Evolutionary conservation across 2,888 invertebrate species (phyloP), one percentile per base, ranked within the genome.

Genomic region (Drosophila neotestacea): DNA sequence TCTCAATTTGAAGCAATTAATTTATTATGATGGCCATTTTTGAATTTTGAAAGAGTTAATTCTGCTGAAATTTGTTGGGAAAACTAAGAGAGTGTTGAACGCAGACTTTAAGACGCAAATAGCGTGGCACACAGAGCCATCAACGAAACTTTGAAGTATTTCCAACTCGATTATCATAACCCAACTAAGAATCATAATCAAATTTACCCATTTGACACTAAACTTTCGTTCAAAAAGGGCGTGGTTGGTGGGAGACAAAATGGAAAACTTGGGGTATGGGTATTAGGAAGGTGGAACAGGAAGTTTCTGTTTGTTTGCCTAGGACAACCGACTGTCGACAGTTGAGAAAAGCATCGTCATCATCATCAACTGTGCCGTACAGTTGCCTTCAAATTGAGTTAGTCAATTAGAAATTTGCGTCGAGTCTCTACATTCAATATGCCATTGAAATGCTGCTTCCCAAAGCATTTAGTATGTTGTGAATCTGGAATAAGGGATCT

Each of bases 111-210:
- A 60, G 52, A 47, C 54, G 28, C 58, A 56, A 69, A 64, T 60
- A 42, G 13, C 51, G 41, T 16, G 32, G 63, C 61, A 41, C 48
- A 41, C 46, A 59, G 46, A 56, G 61, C 59, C 71, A 75, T 66
- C 71, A 72, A 51, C 62, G 61, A 70, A 79, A 85, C 77, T 85
- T 85, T 77, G 84, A 86, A 86, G 86, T 86, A 82, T 84, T 88
- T 86, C 68, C 78, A 86, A 86, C 88, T 88, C 85, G 82, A 86
- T 88, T 86, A 88, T 70, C 84, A 81, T 85, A 86, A 85, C 86
- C 88, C 78, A 81, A 85, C 88, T 84, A 72, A 77, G 84, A 76
- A 80, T 80, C 71, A 80, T 84, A 86, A 86, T 86, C 81, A 80
- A 86, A 86, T 86, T 85, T 84, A 71, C 67, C 73, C 84, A 85